Conservation (phyloP, 2,888 invertebrate species). For the Altica lythri region DNA sequence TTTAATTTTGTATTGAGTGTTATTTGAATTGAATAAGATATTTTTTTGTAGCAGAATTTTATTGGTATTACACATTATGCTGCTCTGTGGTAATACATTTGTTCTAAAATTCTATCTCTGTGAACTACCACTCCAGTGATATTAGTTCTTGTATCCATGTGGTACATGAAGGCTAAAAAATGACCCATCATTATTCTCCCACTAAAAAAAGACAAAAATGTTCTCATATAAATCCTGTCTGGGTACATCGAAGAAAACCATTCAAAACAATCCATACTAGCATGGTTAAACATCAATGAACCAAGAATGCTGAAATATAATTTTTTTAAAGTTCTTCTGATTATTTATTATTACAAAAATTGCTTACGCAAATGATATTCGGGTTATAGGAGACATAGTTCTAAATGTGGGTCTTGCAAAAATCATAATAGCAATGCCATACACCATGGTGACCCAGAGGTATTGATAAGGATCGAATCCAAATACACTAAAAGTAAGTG, state of each 20-base stretch:
- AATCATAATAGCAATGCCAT: slow-evolving; percentile 43
- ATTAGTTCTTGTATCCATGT: slow-evolving; percentile 49
- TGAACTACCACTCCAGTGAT: slow-evolving; percentile 31
- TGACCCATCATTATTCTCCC: slow-evolving; percentile 52
- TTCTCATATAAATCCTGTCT: slow-evolving; percentile 40
- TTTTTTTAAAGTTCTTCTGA: neutral
- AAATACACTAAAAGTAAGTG: slow-evolving; percentile 13
- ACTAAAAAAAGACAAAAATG: slow-evolving; percentile 46
- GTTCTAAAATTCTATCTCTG: slow-evolving; percentile 41
- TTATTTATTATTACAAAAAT: too few relatives aligned
- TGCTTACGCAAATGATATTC: slow-evolving; percentile 41
- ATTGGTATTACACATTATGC: too few relatives aligned
- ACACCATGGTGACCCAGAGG: slow-evolving; percentile 44
- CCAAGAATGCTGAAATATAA: slow-evolving; percentile 48
- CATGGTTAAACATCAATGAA: slow-evolving; percentile 51
- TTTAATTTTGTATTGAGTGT: too few relatives aligned
- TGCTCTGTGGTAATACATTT: too few relatives aligned
- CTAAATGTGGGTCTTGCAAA: slow-evolving; percentile 39
- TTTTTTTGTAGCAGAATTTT: too few relatives aligned
- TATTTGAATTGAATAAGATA: too few relatives aligned
- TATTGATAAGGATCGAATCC: slow-evolving; percentile 35
- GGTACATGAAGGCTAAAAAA: slow-evolving; percentile 51
- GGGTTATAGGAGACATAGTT: slow-evolving; percentile 35
- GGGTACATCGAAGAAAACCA: slow-evolving; percentile 43
- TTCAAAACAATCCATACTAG: slow-evolving; percentile 46